These are phyloP conservation scores for Tinamus guttatus DNA, from an alignment of 2,113 vertebrate genomes.

Conservation along the genomic window DNA sequence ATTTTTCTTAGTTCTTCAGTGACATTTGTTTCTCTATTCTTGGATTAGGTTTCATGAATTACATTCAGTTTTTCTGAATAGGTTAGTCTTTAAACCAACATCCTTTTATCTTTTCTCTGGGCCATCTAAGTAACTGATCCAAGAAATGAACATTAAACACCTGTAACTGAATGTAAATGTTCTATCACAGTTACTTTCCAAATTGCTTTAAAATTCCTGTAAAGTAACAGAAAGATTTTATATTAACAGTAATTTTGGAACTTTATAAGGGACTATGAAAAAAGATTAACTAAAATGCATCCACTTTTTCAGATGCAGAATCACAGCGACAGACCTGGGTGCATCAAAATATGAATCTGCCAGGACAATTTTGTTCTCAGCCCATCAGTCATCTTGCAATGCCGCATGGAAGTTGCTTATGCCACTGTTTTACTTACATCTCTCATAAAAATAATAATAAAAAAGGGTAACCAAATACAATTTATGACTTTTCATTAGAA, in stretches of 20 bases:
- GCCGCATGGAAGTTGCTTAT: no score
- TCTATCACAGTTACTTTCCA: neutral
- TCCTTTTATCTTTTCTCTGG: neutral
- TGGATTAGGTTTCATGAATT: neutral
- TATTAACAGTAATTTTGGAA: no score
- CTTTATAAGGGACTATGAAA: no score
- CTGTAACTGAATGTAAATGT: neutral
- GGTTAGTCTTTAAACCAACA: neutral
- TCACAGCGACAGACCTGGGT: neutral
- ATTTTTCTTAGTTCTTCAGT: neutral
- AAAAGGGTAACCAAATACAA: neutral
- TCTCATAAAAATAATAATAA: neutral
- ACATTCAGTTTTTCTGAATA: neutral
- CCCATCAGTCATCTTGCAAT: neutral
- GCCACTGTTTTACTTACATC: neutral
- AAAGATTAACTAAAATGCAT: neutral
- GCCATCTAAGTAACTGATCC: neutral
- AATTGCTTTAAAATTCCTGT: no score
- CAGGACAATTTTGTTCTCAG: neutral
- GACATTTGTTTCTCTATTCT: neutral
- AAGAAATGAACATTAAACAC: neutral
- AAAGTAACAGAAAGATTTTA: no score
- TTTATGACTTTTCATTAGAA: neutral
- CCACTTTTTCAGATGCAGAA: neutral
- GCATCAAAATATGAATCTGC: neutral